Percentiles rank a stretch among this genome's conserved stretches.
Conservation (phyloP, 2,888 invertebrate genomes). For the Caenorhabditis sinica region DNA sequence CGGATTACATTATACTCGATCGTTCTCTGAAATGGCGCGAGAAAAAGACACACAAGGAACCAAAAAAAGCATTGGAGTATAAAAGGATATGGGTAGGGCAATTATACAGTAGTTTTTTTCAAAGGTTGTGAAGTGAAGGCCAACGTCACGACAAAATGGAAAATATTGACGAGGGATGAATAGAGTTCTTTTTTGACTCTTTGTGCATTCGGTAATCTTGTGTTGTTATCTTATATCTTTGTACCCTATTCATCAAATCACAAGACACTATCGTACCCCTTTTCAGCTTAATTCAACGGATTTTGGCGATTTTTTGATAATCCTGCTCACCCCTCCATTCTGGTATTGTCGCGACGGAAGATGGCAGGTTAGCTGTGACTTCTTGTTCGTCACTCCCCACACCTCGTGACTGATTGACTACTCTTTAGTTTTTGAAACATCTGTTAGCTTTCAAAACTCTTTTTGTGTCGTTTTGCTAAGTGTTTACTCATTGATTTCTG, state of each 20-base stretch:
- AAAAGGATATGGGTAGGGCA: constrained; percentile 19
- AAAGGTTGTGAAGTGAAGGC: not conserved
- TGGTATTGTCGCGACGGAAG: not conserved
- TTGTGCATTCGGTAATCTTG: not conserved
- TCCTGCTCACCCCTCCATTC: not conserved
- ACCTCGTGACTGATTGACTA: constrained; percentile 2
- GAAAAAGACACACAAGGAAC: not conserved
- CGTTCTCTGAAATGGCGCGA: constrained; percentile 19
- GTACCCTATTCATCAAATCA: not conserved
- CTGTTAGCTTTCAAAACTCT: constrained; percentile 22
- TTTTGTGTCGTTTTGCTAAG: constrained; percentile 4
- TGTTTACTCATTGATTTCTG: constrained; percentile 42
- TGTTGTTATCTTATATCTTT: not conserved
- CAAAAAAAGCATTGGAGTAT: constrained; percentile 2
- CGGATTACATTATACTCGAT: constrained; percentile 18
- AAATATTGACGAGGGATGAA: not conserved
- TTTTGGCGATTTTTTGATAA: not conserved
- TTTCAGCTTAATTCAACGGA: constrained; percentile 9
- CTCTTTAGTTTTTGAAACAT: constrained; percentile 39
- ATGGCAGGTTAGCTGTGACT: constrained; percentile 21
- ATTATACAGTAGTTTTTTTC: not conserved
- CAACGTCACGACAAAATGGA: not conserved
- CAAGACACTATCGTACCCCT: not conserved
- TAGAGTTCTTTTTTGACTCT: not conserved
- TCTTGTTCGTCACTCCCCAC: not conserved